Percentiles rank a stretch among this genome's conserved stretches.
Conservation (phyloP, 2,113 vertebrate species). For the human (Homo sapiens) region GRCh38 chr1:143574001-143574500, state of each 20-base stretch:
- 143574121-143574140: background rate
- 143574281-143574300: background rate
- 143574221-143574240: background rate
- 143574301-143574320: background rate
- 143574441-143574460: background rate
- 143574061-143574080: background rate
- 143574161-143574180: background rate
- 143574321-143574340: background rate
- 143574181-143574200: background rate
- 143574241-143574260: background rate
- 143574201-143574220: background rate
- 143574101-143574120: background rate
- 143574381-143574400: background rate
- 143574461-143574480: background rate
- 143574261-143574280: background rate
- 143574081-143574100: background rate
- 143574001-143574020: background rate
- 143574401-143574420: background rate
- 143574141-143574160: background rate
- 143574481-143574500: background rate
- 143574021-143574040: background rate
- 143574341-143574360: background rate
- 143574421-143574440: background rate
- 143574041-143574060: background rate
- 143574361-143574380: background rate